Evolutionary conservation across 1,140 invertebrate genomes (phyloP), one percentile per base, ranked within the genome.

Genomic region (Drosophila lowei): DNA sequence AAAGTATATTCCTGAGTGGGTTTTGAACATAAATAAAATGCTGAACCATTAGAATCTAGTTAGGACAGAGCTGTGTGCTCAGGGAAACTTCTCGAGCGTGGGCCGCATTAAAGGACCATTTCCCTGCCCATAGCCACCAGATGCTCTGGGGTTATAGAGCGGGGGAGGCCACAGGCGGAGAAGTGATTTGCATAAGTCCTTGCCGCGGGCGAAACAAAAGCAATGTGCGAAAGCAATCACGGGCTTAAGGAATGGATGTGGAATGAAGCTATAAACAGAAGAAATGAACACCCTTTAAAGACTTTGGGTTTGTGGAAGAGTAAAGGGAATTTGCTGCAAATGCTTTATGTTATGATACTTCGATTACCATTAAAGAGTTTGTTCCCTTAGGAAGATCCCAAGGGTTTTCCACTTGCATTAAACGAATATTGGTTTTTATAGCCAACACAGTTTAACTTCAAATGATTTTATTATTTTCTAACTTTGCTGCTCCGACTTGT

Each of bases 141-240:
- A 62, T 63, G 63, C 11, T 38, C 62, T 49, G 46, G 59, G 62
- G 30, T 47, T 66, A 48, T 48, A 30, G 47, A 38, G 47, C 30
- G 7, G 30, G 30, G 30, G 30, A 8, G 23, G 66, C 28, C 49
- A 63, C 18, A 38, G 41, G 28, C 59, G 62, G 57, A 57, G 52
- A 67, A 48, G 52, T 23, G 49, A 86, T 86, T 86, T 86, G 60
- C 78, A 86, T 81, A 88, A 86, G 68, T 71, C 84, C 68, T 52
- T 46, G 52, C 60, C 63, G 67, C 47, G 83, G 71, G 58, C 59
- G 54, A 79, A 46, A 34, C 43, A 30, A 46, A 47, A 56, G 43
- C 13, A 44, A 53, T 66, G 72, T 38, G 61, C 42, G 54, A 16
- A 42, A 68, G 41, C 25, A 47, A 63, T 62, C 30, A 30, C 28